These are phyloP conservation scores for Dryadula phaetusa DNA, from an alignment of 2,888 invertebrate species.

Conservation along the genomic window DNA sequence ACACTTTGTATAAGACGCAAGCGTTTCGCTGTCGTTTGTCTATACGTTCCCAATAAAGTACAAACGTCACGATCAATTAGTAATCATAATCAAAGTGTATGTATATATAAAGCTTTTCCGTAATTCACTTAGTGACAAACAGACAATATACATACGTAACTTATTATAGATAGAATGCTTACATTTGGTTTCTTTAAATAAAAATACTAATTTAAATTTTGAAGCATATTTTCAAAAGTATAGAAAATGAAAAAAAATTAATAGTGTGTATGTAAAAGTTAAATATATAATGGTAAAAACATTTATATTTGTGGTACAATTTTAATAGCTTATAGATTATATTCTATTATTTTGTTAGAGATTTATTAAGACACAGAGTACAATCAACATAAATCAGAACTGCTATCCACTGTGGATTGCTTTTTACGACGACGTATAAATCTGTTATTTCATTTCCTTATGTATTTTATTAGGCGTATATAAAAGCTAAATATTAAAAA, in stretches of 20 bases:
- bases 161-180: no score
- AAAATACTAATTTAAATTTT: no score
- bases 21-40: not conserved
- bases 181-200: no score
- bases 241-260: no score
- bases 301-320: not conserved
- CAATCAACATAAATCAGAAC: slow-evolving; percentile 19
- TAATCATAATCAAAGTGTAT: not conserved
- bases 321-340: not conserved
- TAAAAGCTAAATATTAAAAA: not conserved
- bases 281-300: not conserved
- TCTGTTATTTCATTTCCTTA: slow-evolving; percentile 11
- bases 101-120: no score
- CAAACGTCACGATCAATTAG: not conserved
- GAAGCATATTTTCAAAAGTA: no score
- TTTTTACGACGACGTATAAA: slow-evolving; percentile 19
- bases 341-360: not conserved
- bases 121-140: no score
- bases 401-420: slow-evolving; percentile 8
- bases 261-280: no score
- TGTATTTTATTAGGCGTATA: slow-evolving; percentile 3
- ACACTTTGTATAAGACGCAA: no score
- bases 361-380: slow-evolving; percentile 8
- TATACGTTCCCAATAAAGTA: not conserved
- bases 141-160: no score